Evolutionary conservation across 2,113 vertebrate genomes (phyloP).

Genomic region (Neogobius melanostomus): DNA sequence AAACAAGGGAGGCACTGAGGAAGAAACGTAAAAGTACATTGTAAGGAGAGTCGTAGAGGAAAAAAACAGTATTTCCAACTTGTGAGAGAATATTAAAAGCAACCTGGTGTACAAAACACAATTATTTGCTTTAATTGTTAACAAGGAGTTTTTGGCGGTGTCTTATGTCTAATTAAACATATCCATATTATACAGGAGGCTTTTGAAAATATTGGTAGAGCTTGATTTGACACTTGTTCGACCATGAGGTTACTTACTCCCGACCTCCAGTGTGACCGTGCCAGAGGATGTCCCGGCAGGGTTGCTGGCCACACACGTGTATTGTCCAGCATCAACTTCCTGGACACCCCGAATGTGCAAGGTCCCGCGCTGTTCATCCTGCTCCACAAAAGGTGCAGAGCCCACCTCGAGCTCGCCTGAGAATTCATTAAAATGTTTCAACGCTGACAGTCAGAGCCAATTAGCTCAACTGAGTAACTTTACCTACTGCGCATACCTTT

Average conservation of each 20-base stretch:
- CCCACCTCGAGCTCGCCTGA: slow-evolving; percentile 81
- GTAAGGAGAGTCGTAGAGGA: too few species aligned
- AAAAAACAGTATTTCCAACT: too few species aligned
- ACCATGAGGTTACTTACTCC: slow-evolving; percentile 69
- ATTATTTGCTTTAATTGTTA: too few species aligned
- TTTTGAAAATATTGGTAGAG: too few species aligned
- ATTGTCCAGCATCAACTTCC: slow-evolving; percentile 81
- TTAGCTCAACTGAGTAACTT: background rate
- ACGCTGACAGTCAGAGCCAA: background rate
- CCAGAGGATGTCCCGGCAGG: slow-evolving; percentile 71
- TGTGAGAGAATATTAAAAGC: too few species aligned
- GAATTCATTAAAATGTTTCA: slow-evolving; percentile 7
- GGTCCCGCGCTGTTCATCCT: slow-evolving; percentile 58
- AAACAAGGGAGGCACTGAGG: slow-evolving; percentile 82
- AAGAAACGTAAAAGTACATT: background rate
- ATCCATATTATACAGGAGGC: too few species aligned
- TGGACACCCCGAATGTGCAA: slow-evolving; percentile 78
- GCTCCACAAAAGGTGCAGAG: slow-evolving; percentile 61
- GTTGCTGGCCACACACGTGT: slow-evolving; percentile 81
- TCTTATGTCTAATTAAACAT: too few species aligned
- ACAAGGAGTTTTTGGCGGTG: too few species aligned
- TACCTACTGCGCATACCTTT: slow-evolving; percentile 77
- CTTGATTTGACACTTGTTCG: too few species aligned
- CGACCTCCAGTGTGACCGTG: slow-evolving; percentile 79
- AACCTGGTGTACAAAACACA: too few species aligned